Conservation (phyloP, 2,797 vertebrate genomes). For the Eupleurogrammus muticus region DNA sequence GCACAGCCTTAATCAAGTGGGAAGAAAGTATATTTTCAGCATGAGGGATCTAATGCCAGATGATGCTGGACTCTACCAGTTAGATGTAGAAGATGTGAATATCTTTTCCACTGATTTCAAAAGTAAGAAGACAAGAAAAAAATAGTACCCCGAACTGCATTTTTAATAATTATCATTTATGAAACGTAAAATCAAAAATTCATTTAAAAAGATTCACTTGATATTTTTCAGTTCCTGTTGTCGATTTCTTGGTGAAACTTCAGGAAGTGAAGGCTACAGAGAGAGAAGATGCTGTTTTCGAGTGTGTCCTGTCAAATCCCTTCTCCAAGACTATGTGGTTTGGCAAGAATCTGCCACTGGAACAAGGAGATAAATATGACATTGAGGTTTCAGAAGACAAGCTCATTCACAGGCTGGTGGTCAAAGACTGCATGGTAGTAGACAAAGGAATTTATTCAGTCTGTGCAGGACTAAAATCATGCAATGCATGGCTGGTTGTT, state of each 20-base stretch:
- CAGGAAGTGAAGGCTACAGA: constrained; percentile 80
- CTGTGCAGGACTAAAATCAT: constrained; percentile 82
- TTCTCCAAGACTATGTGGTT: constrained; percentile 85
- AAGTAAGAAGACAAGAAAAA: constrained; percentile 68
- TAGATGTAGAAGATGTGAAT: constrained; percentile 85
- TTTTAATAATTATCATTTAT: not conserved
- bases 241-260: constrained; percentile 84
- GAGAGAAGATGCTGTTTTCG: constrained; percentile 81
- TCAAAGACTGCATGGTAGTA: constrained; percentile 80
- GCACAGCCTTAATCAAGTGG: constrained; percentile 80
- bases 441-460: constrained; percentile 89
- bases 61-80: constrained; percentile 89
- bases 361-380: constrained; percentile 81
- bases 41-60: constrained; percentile 86
- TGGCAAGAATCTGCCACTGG: constrained; percentile 80
- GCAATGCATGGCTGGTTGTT: constrained; percentile 89
- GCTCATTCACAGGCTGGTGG: constrained; percentile 85
- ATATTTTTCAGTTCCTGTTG: constrained; percentile 69
- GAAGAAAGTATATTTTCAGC: constrained; percentile 84
- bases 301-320: constrained; percentile 83
- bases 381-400: constrained; percentile 86
- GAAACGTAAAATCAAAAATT: not conserved
- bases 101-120: constrained; percentile 89
- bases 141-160: not conserved
- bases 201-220: not conserved